Percentiles rank a stretch among this genome's conserved stretches.
phyloP scores from a whole-genome alignment of 2,888 invertebrate species.

The Apantesis nais region DNA sequence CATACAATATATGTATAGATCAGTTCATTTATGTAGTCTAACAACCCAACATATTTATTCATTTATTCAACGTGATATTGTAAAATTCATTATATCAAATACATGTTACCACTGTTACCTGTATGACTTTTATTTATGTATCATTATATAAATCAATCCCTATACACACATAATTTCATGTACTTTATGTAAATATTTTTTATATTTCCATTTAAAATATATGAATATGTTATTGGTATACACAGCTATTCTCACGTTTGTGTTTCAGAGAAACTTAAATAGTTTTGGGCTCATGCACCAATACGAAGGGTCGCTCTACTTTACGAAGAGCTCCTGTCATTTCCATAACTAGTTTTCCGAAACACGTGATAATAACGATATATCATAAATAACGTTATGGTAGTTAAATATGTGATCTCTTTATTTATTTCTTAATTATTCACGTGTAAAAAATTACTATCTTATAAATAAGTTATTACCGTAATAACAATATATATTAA shows the following conservation, averaged over 20 bases:
- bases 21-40: conserved; percentile 48
- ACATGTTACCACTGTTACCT: conserved; percentile 80
- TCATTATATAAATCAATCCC: conserved; percentile 16
- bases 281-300: neutral
- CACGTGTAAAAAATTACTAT: conserved; percentile 1
- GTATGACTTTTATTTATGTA: conserved; percentile 81
- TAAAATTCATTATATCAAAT: conserved; percentile 81
- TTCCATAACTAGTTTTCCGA: neutral
- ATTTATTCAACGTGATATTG: conserved; percentile 74
- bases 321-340: neutral
- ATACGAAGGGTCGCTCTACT: neutral
- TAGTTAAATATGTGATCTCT: conserved; percentile 2
- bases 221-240: neutral
- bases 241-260: neutral
- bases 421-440: conserved; percentile 13
- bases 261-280: neutral
- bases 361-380: neutral
- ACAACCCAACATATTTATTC: conserved; percentile 58
- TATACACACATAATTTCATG: conserved; percentile 11
- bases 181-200: conserved; percentile 19
- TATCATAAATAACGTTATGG: neutral
- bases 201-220: neutral
- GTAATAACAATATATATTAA: conserved; percentile 33
- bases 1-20: conserved; percentile 44
- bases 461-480: conserved; percentile 18